Percentiles rank a stretch among this genome's conserved stretches.
phyloP scores from a whole-genome alignment of 1,140 invertebrate species.

The Hycleus phaleratus region DNA sequence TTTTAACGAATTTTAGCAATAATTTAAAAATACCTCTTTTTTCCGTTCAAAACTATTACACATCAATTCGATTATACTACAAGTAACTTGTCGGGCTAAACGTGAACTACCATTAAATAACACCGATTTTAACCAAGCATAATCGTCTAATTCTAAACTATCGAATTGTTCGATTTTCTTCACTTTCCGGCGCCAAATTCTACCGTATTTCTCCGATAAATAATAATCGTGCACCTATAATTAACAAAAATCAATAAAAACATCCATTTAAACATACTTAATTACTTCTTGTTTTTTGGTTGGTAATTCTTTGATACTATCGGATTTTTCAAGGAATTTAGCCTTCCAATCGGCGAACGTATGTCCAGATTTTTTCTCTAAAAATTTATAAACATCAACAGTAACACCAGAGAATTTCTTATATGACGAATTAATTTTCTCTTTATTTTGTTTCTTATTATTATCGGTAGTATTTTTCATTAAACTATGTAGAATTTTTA shows the following conservation, averaged over 20 bases:
- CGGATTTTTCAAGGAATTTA: slow-evolving; percentile 18
- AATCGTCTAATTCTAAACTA: slow-evolving; percentile 49
- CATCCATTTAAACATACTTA: too few species aligned
- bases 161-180: slow-evolving; percentile 27
- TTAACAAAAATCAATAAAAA: too few species aligned
- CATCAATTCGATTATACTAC: slow-evolving; percentile 77
- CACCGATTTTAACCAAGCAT: slow-evolving; percentile 80
- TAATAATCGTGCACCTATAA: slow-evolving; percentile 41
- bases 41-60: slow-evolving; percentile 62
- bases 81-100: slow-evolving; percentile 80
- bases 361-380: slow-evolving; percentile 63
- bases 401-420: slow-evolving; percentile 47
- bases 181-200: slow-evolving; percentile 47
- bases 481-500: slow-evolving; percentile 73
- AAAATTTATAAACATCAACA: slow-evolving; percentile 69
- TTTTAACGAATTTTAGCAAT: not conserved
- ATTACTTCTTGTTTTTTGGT: not conserved
- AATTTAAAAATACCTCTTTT: slow-evolving; percentile 42
- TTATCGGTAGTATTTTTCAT: slow-evolving; percentile 57
- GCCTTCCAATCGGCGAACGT: slow-evolving; percentile 62
- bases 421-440: slow-evolving; percentile 11
- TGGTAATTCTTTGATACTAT: slow-evolving; percentile 21
- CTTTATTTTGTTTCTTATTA: slow-evolving; percentile 50
- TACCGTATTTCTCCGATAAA: slow-evolving; percentile 71
- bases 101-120: slow-evolving; percentile 87